Evolutionary conservation across 1,140 invertebrate genomes (phyloP), one percentile per base, ranked within the genome.

Genomic region (Conopomorpha cramerella): DNA sequence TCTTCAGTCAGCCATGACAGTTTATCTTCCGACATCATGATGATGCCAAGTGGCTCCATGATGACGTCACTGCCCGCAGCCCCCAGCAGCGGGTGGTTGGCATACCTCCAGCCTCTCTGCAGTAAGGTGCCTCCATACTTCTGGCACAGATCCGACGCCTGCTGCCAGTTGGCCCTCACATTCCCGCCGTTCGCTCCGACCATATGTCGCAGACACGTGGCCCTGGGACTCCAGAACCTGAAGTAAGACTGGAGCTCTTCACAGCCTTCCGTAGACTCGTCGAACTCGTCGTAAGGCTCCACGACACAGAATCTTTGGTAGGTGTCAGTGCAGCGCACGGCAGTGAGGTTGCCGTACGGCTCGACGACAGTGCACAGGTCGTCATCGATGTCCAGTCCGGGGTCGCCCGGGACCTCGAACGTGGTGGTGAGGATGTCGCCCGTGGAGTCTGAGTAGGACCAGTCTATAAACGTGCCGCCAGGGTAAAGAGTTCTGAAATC

Each of bases 291-390:
- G 38, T 76, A 72, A 2, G 62, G 58, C 13, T 58, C 48, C 1
- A 78, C 51, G 8, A 77, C 47, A 36, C 74, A 79, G 17, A 70
- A 74, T 31, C 72, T 64, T 33, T 62, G 62, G 48, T 64, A 45
- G 16, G 45, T 58, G 28, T 65, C 60, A 11, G 61, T 51, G 30
- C 72, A 77, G 34, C 51, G 54, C 1, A 51, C 51, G 8, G 56
- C 51, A 13, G 55, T 65, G 11, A 52, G 60, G 36, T 61, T 56
- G 16, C 31, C 55, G 1, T 57, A 44, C 1, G 68, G 59, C 28
- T 68, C 51, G 11, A 64, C 47, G 0, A 62, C 52, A 0, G 64
- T 45, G 33, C 60, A 70, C 1, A 68, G 38, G 7, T 65, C 51
- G 32, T 64, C 49, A n/a, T 55, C 47, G 23, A 64, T 27, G 29